Percentiles rank a stretch among this genome's conserved stretches.
Evolutionary conservation across 2,888 invertebrate species (phyloP).

Genomic region (Hipparchia sbordonii): DNA sequence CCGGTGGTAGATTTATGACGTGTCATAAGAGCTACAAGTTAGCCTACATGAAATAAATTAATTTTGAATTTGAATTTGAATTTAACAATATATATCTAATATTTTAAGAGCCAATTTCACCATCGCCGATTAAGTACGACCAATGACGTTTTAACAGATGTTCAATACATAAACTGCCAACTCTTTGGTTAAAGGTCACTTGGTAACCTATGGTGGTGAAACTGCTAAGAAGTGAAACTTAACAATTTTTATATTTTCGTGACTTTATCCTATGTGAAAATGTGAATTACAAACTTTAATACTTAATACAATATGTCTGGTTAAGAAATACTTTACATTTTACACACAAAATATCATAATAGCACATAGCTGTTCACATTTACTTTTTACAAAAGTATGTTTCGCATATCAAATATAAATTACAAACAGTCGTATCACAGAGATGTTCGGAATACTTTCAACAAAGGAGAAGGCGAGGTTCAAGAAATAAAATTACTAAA

Average conservation of each 20-base stretch:
- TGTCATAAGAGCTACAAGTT: too few relatives aligned
- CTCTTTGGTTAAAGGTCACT: too few relatives aligned
- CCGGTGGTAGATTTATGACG: too few relatives aligned
- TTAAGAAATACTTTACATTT: background rate
- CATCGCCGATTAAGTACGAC: too few relatives aligned
- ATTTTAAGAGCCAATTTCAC: too few relatives aligned
- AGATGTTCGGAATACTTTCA: conserved; percentile 44
- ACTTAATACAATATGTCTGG: background rate
- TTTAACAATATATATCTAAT: too few relatives aligned
- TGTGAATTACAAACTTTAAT: background rate
- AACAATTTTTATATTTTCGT: background rate
- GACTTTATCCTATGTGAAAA: background rate
- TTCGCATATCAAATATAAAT: conserved; percentile 20
- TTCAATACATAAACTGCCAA: too few relatives aligned
- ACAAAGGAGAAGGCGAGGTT: conserved; percentile 57
- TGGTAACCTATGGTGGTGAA: too few relatives aligned
- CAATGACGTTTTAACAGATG: too few relatives aligned
- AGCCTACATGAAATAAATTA: too few relatives aligned
- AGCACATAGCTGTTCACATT: background rate
- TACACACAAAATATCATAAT: background rate
- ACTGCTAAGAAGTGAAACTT: background rate
- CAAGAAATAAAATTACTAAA: conserved; percentile 64
- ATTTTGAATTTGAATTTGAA: too few relatives aligned
- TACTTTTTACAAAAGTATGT: conserved; percentile 19
- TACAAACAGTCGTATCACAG: conserved; percentile 28